Conservation (phyloP, 2,888 invertebrate species). For the Allacma fusca region DNA sequence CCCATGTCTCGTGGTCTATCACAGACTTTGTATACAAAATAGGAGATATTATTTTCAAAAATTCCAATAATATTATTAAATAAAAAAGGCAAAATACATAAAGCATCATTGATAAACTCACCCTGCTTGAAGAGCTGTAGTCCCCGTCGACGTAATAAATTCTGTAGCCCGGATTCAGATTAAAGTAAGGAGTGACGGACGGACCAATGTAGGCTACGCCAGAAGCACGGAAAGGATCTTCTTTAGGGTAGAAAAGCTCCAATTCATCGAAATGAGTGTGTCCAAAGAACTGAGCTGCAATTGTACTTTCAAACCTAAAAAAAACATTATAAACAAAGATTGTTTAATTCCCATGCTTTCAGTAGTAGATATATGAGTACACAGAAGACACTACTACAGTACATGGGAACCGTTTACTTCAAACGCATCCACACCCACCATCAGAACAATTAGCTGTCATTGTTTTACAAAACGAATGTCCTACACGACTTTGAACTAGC, state of each 20-base stretch:
- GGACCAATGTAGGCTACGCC: constrained; percentile 92
- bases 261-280: constrained; percentile 95
- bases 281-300: constrained; percentile 90
- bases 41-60: too few species aligned
- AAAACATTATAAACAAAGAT: not conserved
- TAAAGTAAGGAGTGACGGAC: constrained; percentile 91
- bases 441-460: not conserved
- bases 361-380: too few species aligned
- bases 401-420: not conserved
- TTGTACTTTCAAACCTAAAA: constrained; percentile 80
- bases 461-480: not conserved
- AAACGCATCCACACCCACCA: not conserved
- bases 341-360: not conserved
- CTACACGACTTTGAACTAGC: not conserved
- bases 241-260: constrained; percentile 88
- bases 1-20: constrained; percentile 94
- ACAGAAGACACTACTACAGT: constrained; percentile 13
- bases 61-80: not conserved
- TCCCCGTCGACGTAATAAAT: constrained; percentile 96
- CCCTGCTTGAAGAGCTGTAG: constrained; percentile 82
- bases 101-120: constrained; percentile 64
- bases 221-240: constrained; percentile 81
- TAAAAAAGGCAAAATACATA: not conserved
- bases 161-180: constrained; percentile 92
- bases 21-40: too few species aligned